Evolutionary conservation across 1,140 invertebrate genomes (phyloP).

Genomic region (Myzus persicae): DNA sequence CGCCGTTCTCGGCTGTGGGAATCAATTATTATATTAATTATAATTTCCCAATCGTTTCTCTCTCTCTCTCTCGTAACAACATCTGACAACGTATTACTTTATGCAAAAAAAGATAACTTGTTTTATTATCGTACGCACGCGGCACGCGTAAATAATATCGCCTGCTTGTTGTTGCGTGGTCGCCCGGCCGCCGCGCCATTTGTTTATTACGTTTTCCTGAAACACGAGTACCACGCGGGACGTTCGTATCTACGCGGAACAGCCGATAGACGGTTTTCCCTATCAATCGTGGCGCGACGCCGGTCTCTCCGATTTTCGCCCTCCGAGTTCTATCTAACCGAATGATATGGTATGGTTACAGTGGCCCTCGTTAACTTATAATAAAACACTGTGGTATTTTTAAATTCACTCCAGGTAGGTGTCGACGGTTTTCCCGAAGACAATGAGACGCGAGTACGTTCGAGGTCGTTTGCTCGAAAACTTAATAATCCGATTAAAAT

Average conservation of each 20-base stretch:
- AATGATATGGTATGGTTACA: background rate
- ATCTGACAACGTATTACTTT: background rate
- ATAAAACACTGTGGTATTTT: background rate
- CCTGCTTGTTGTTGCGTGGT: background rate
- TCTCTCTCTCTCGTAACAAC: background rate
- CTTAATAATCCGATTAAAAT: background rate
- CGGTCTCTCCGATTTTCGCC: too few relatives aligned
- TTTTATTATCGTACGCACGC: background rate
- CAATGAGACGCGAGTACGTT: background rate
- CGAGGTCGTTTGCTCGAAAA: background rate
- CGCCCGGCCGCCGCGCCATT: background rate
- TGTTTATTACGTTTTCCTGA: background rate
- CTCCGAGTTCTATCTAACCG: background rate
- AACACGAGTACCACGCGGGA: background rate
- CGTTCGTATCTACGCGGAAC: background rate
- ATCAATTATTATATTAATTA: background rate
- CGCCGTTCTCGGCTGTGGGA: background rate
- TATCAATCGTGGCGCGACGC: background rate
- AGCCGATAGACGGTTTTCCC: background rate
- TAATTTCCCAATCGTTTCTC: background rate
- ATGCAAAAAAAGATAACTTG: background rate
- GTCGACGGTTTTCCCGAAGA: background rate
- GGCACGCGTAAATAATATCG: background rate
- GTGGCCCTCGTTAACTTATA: background rate
- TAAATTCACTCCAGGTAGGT: background rate